Percentiles rank a stretch among this genome's conserved stretches.
Evolutionary conservation across 1,140 invertebrate species (phyloP).

Genomic region (Drosophila quadrilineata): DNA sequence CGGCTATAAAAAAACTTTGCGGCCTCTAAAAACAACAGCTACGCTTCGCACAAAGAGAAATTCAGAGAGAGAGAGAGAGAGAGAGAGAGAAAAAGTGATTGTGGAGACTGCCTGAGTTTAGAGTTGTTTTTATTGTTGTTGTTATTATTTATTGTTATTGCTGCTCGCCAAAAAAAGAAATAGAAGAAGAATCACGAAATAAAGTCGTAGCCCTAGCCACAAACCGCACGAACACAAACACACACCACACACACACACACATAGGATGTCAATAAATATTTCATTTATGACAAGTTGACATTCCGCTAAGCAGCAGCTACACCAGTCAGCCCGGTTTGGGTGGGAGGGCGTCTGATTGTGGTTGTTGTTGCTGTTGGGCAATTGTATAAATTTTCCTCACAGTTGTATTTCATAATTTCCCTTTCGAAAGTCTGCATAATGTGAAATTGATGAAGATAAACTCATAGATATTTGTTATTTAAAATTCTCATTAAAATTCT

Average conservation of each 20-base stretch:
- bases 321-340: too few relatives aligned
- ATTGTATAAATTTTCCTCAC: neutral
- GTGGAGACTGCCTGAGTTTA: neutral
- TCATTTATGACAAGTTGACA: constrained; percentile 66
- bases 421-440: neutral
- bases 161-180: constrained; percentile 11
- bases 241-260: neutral
- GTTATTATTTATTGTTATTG: constrained; percentile 38
- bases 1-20: constrained; percentile 37
- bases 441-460: neutral
- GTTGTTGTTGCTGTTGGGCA: too few relatives aligned
- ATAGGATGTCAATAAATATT: constrained; percentile 62
- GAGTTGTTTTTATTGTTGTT: constrained; percentile 8
- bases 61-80: neutral
- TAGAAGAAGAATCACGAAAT: neutral
- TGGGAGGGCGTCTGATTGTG: too few relatives aligned
- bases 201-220: constrained; percentile 12
- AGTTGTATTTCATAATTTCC: constrained; percentile 42
- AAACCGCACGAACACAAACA: constrained; percentile 11
- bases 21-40: constrained; percentile 30
- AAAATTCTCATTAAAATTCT: neutral
- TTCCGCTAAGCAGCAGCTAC: constrained; percentile 33
- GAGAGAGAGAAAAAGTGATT: neutral
- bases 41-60: constrained; percentile 4
- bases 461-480: neutral